Conservation (phyloP, 1,140 invertebrate genomes). For the Zaprionus camerounensis region DNA sequence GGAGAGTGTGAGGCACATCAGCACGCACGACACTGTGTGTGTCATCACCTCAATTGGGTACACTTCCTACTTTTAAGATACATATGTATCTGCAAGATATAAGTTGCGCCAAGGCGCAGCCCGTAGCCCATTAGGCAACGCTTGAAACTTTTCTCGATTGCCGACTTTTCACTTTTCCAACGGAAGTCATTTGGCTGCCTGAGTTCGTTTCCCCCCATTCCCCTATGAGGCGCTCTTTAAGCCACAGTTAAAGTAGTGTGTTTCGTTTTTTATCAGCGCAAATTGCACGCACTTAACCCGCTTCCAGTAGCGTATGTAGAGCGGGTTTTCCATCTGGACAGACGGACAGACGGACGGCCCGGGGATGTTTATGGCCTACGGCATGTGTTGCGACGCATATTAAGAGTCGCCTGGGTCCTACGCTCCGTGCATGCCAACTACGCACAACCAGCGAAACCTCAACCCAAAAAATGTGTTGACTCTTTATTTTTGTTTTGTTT, state of each 20-base stretch:
- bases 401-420: conserved; percentile 45
- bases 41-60: conserved; percentile 83
- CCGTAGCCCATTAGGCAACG: conserved; percentile 45
- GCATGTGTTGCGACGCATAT: conserved; percentile 49
- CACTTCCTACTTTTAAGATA: conserved; percentile 79
- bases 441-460: conserved; percentile 10
- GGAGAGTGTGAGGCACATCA: conserved; percentile 40
- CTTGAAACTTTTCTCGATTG: conserved; percentile 42
- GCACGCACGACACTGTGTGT: conserved; percentile 63
- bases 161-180: conserved; percentile 69
- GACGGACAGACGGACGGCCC: conserved; percentile 13
- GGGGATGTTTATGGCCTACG: conserved; percentile 42
- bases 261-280: conserved; percentile 63
- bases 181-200: conserved; percentile 71
- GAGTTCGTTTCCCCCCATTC: conserved; percentile 42
- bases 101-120: conserved; percentile 44
- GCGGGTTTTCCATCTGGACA: conserved; percentile 54
- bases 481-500: conserved; percentile 7
- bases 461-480: neutral
- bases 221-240: neutral
- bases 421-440: conserved; percentile 46
- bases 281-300: conserved; percentile 82
- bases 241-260: neutral
- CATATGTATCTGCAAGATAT: conserved; percentile 74
- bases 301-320: conserved; percentile 71